Evolutionary conservation across 2,797 vertebrate species (phyloP), one percentile per base, ranked within the genome.

Genomic region (Phataginus tricuspis): DNA sequence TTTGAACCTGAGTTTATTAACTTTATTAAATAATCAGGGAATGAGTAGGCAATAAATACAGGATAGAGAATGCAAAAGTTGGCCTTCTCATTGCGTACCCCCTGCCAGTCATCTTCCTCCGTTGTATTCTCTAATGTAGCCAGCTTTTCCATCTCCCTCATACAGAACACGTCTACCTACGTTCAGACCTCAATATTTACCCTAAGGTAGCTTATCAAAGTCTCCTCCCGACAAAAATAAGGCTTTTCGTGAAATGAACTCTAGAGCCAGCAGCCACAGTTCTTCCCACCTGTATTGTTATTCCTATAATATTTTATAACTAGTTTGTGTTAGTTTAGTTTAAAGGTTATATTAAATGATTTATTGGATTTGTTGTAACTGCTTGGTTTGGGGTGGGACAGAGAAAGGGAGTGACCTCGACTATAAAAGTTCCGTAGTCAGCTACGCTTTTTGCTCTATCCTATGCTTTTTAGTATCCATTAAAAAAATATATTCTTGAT

Each of bases 161-260:
- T 37, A 75, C 18, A 79, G 68, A 79, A 84, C 34, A 37, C 23
- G 34, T 86, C 15, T 42, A 1, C 34, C 13, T 72, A 51, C 18
- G 42, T 78, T 55, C 37, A 37, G 34, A n/a, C 14, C 16, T 80
- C 9, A 39, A 1, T 34, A 23, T 39, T 34, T 55, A 66, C 39
- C 89, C 21, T 66, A 77, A 84, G 31, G 49, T 42, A 29, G 5
- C 34, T 66, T 37, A 53, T 55, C 37, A 64, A 84, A 72, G 23
- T 80, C 29, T 89, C 45, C 82, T 79, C 29, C 15, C 19, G 68
- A 69, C 4, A 63, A 75, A 14, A 25, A 51, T 19, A 61, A 75
- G 14, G 11, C 29, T 77, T 91, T 95, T 78, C 77, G 90, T 68
- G 49, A 91, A 92, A 93, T 89, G 55, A 86, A 11, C 88, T 82